A percentile compares a stretch with the other conserved stretches of the same genome.
These are phyloP conservation scores for Lepus oiostolus DNA, from an alignment of 2,797 vertebrate species.

Conservation along the genomic window DNA sequence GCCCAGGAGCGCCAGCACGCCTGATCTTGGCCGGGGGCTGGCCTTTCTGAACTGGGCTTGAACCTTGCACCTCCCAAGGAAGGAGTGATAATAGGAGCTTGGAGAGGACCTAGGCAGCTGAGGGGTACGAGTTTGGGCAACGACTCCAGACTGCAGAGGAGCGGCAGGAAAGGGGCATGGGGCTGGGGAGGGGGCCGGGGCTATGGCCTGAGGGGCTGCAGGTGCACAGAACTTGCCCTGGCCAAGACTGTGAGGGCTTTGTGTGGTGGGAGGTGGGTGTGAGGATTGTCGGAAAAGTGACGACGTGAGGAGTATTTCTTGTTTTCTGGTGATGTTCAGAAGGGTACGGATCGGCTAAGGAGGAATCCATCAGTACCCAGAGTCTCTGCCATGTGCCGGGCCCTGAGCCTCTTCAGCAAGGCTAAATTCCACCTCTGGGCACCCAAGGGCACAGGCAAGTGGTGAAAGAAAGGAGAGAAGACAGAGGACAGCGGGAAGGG, in stretches of 20 bases:
- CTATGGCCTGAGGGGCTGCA: not conserved
- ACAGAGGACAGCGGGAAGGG: not conserved
- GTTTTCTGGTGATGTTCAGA: not conserved
- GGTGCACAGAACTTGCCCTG: not conserved
- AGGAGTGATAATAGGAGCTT: not conserved
- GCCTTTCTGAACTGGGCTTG: not conserved
- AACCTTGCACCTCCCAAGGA: not conserved
- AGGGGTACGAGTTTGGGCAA: not conserved
- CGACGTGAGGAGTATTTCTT: not conserved
- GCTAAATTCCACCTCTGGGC: not conserved
- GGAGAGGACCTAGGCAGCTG: not conserved
- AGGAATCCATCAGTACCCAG: not conserved
- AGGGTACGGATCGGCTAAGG: not conserved
- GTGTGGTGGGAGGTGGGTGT: not conserved
- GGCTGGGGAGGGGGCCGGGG: not conserved
- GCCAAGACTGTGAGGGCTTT: not conserved
- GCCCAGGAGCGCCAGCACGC: not conserved
- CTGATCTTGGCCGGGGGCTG: not conserved
- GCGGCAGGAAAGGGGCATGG: not conserved
- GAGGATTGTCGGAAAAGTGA: not conserved
- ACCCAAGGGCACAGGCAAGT: not conserved
- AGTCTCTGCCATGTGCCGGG: not conserved
- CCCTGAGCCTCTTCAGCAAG: not conserved
- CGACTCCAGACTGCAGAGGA: not conserved
- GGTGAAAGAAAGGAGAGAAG: not conserved